Conservation (phyloP, 2,113 vertebrate genomes). For the Oplegnathus fasciatus region DNA sequence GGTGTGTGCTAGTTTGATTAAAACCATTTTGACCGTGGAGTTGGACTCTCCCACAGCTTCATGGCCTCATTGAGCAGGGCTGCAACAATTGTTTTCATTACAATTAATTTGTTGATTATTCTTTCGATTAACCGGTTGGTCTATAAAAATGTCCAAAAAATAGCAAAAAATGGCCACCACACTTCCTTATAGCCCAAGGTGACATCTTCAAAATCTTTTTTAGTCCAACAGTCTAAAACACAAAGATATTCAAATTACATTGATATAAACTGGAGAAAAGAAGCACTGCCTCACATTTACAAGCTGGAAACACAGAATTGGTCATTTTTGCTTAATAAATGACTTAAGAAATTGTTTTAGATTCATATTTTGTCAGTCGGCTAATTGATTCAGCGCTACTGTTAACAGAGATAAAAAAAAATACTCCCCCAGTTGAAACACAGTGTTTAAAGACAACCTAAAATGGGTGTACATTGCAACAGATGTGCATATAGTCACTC, state of each 20-base stretch:
- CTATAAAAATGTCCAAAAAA: neutral
- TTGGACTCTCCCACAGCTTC: neutral
- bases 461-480: neutral
- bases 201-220: neutral
- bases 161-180: neutral
- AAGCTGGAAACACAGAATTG: neutral
- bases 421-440: no score
- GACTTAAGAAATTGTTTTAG: neutral
- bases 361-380: neutral
- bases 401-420: neutral
- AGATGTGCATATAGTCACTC: neutral
- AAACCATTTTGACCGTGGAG: neutral
- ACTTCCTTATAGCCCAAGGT: neutral
- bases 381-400: neutral
- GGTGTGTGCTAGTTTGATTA: conserved; percentile 85
- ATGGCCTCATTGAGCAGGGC: neutral
- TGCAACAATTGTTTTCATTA: neutral
- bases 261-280: neutral
- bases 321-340: neutral
- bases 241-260: neutral
- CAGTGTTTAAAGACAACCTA: neutral
- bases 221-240: neutral
- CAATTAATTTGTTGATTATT: neutral
- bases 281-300: neutral
- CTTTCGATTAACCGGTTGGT: neutral